Conservation (phyloP, 2,113 vertebrate genomes). For the Tapirus terrestris region DNA sequence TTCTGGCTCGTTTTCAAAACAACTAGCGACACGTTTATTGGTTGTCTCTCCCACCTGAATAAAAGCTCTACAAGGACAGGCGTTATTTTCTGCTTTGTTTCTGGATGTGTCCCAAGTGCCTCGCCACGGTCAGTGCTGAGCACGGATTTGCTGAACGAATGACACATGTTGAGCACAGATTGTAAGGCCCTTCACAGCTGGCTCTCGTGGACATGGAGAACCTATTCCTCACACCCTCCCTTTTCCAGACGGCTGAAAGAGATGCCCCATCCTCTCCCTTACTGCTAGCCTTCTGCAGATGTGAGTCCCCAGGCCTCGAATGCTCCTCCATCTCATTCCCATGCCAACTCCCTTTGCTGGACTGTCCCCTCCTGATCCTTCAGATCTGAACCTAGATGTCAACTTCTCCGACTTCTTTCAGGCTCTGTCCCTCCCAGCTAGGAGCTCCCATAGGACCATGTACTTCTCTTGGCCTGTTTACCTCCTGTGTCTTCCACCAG, state of each 20-base stretch:
- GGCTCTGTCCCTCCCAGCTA: not conserved
- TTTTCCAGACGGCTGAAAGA: not conserved
- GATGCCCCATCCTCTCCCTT: not conserved
- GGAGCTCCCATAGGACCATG: not conserved
- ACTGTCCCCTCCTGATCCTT: not conserved
- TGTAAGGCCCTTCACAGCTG: not conserved
- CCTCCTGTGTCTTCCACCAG: not conserved
- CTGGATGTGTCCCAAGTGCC: not conserved
- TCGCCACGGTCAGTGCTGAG: not conserved
- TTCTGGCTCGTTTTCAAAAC: constrained; percentile 23
- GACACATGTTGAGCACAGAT: fast-evolving
- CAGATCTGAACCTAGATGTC: not conserved
- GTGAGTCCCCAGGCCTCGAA: not conserved
- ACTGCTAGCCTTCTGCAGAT: not conserved
- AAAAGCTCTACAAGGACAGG: not conserved
- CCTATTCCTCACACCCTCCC: not conserved
- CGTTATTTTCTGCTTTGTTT: not conserved
- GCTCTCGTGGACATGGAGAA: not conserved
- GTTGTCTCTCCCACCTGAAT: not conserved
- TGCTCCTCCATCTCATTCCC: not conserved
- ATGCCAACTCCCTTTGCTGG: not conserved
- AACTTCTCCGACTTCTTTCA: not conserved
- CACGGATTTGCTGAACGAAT: not conserved
- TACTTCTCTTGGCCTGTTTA: not conserved
- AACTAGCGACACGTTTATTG: not conserved